Evolutionary conservation across 2,888 invertebrate genomes (phyloP), one percentile per base, ranked within the genome.

Genomic region (Philopedon plagiatum): DNA sequence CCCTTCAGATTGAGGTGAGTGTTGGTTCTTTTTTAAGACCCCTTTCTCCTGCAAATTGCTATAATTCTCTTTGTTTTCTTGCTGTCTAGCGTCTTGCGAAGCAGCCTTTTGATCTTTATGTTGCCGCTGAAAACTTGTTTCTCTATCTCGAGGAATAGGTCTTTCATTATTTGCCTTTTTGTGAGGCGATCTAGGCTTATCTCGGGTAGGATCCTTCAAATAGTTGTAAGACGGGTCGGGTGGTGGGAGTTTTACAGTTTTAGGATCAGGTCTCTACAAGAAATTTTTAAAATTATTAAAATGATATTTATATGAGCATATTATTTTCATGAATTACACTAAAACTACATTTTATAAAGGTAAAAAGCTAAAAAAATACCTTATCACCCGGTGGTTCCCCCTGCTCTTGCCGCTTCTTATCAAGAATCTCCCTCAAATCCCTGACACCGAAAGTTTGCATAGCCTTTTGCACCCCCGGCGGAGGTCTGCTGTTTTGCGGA

Each of bases 221-320:
- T 77, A 81, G 70, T 79, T 82, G 51, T 80, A 81, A 8, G 79
- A 67, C 19, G 83, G 82, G 73, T 83, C 83, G 18, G 80, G 77
- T 9, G 83, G 83, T 13, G 82, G 82, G 2, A 32, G 51, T n/a
- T 71, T 71, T 34, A 58, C n/a, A 5, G 8, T 7, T 29, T 65
- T 60, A 9, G 37, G 37, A 7, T 61, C 46, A 15, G 13, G 44
- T 9, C 32, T 46, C 46, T 61, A n/a, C 1, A 56, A 56, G 11
- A 23, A 61, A 41, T n/a, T n/a, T n/a, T n/a, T n/a, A n/a, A n/a
- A n/a, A n/a, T n/a, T n/a, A n/a, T n/a, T n/a, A n/a, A n/a, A n/a
- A n/a, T n/a, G n/a, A n/a, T n/a, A n/a, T n/a, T n/a, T n/a, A n/a
- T n/a, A n/a, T n/a, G n/a, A n/a, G n/a, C n/a, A n/a, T n/a, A n/a